Base-by-base conservation (phyloP, 2,797 vertebrate genomes). In the Menidia menidia region DNA sequence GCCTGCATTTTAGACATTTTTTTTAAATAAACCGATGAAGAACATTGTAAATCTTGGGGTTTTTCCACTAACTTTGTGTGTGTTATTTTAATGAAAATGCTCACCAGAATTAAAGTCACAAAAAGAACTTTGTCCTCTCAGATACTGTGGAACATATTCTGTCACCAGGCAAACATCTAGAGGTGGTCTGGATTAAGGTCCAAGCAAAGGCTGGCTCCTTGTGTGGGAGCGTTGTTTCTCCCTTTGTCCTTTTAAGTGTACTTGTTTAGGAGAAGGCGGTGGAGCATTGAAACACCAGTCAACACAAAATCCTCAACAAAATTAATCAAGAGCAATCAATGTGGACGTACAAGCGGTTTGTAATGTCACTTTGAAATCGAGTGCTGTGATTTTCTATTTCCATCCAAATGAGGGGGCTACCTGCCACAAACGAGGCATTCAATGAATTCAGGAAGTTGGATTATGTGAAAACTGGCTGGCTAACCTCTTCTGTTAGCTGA, bases 201-300 rank as follows among this genome's bases (percentile, higher is more conserved):
- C 42, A 6, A 48, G 72, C 41, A 63, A 73, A 73, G n/a, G 57
- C 18, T 41, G 9, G 42, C 75, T 81, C 61, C 65, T 83, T 83
- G 78, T 91, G 90, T 86, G 75, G 81, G 71, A 80, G 65, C 50
- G 19, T 59, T 25, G 78, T 74, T 83, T 75, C 75, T 64, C 68
- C 54, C 52, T 63, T 59, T 73, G 68, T 73, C 64, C 65, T 63
- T 77, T 73, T 74, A 71, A 76, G 73, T 69, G 67, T 87, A 88
- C 88, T 90, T 87, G 88, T 81, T 83, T 72, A 87, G 52, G 66
- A 19, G 78, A 73, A 75, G 82, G 88, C 71, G 70, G 78, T 77
- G 15, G 61, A 83, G 82, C 79, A 83, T 71, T 92, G 88, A 90
- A 89, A 87, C 85, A 64, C 87, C 84, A 88, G 73, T 90, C 79